Evolutionary conservation across 2,113 vertebrate species (phyloP).

Genomic region (Hypanus sabinus): DNA sequence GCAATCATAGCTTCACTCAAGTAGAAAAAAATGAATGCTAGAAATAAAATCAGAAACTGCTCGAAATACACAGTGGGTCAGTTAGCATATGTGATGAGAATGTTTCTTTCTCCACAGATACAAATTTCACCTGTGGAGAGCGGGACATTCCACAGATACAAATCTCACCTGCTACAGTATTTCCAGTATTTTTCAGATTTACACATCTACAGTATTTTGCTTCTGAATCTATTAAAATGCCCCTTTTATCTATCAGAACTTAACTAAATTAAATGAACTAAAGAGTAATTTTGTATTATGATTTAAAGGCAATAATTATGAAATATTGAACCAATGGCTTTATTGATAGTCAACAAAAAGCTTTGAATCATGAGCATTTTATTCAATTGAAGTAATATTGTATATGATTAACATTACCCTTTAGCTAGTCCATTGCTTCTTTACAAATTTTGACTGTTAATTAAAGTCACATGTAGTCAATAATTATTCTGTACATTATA

Average conservation of each 20-base stretch:
- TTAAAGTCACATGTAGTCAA: slow-evolving; percentile 12
- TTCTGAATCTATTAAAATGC: background rate
- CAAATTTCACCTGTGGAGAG: no score
- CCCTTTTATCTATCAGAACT: background rate
- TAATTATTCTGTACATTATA: background rate
- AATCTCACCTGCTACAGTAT: no score
- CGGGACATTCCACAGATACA: no score
- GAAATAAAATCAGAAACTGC: background rate
- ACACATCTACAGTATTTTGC: no score
- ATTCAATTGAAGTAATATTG: background rate
- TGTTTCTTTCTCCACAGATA: no score
- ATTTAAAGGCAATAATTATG: background rate
- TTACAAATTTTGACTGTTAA: slow-evolving; percentile 24
- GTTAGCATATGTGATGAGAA: no score
- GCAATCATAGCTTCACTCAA: no score
- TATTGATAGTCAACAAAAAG: slow-evolving; percentile 12
- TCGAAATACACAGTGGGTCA: no score
- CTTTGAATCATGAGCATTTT: background rate
- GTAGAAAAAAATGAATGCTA: background rate
- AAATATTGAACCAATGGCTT: slow-evolving; percentile 20
- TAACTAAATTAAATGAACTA: background rate
- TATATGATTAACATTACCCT: slow-evolving; percentile 8
- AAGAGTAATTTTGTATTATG: background rate
- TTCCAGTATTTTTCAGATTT: no score
- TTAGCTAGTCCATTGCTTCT: background rate